Conservation (phyloP, 1,140 invertebrate species). For the Hyphantria cunea region DNA sequence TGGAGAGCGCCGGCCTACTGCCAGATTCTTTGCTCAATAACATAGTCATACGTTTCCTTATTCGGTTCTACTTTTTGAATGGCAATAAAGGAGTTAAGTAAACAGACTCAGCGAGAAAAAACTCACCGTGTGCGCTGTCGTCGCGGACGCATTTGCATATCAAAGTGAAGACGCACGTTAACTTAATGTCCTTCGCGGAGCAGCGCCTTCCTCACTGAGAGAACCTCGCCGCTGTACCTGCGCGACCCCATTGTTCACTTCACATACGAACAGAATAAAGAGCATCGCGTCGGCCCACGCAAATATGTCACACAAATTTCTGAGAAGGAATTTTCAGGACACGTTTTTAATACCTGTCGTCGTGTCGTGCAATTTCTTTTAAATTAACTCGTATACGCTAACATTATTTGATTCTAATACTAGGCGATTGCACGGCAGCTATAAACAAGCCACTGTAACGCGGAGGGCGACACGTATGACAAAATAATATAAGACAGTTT, state of each 20-base stretch:
- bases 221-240: too few species aligned
- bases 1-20: too few species aligned
- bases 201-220: too few species aligned
- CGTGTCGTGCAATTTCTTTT: background rate
- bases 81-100: constrained; percentile 34
- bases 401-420: background rate
- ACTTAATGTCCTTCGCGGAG: constrained; percentile 10
- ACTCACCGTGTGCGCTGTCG: constrained; percentile 25
- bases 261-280: too few species aligned
- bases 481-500: background rate
- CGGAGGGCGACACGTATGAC: background rate
- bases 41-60: constrained; percentile 7
- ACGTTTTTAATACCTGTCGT: background rate
- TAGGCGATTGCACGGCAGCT: background rate
- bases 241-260: too few species aligned
- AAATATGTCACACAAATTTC: background rate
- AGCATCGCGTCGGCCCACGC: too few species aligned
- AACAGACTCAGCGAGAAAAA: constrained; percentile 37
- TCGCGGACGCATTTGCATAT: constrained; percentile 36
- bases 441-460: background rate
- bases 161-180: constrained; percentile 32
- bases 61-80: background rate
- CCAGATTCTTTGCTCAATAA: constrained; percentile 1
- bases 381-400: background rate
- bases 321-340: background rate